Conservation (phyloP, 2,113 vertebrate genomes). For the Carassius gibelio region DNA sequence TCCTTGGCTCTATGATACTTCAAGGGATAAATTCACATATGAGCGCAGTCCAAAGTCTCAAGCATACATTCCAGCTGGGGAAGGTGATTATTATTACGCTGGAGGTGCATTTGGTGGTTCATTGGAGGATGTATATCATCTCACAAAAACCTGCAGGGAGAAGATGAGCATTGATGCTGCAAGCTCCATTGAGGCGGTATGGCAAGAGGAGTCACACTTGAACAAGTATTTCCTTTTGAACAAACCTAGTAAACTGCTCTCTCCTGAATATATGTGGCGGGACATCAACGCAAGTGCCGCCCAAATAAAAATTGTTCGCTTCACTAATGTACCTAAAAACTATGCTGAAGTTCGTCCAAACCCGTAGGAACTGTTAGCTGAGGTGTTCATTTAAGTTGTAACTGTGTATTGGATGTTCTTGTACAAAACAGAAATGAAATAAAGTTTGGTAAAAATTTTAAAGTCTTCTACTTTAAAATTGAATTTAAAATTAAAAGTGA, state of each 20-base stretch:
- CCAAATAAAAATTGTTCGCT: conserved; percentile 65
- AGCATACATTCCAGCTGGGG: conserved; percentile 55
- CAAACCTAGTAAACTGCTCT: conserved; percentile 76
- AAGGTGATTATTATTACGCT: conserved; percentile 55
- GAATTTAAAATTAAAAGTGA: too few relatives aligned
- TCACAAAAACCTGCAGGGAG: conserved; percentile 63
- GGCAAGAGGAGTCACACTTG: conserved; percentile 79
- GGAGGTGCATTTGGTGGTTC: conserved; percentile 33
- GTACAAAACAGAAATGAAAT: too few relatives aligned
- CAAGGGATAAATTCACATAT: too few relatives aligned
- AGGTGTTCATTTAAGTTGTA: too few relatives aligned
- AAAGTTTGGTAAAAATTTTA: too few relatives aligned
- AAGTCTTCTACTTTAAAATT: too few relatives aligned
- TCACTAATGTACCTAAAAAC: conserved; percentile 53
- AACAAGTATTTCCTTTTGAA: conserved; percentile 71
- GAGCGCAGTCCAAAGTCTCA: neutral
- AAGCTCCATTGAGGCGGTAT: conserved; percentile 68
- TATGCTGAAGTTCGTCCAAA: conserved; percentile 23
- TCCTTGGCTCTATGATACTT: too few relatives aligned
- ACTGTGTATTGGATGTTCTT: too few relatives aligned
- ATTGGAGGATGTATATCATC: conserved; percentile 32
- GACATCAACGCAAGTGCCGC: conserved; percentile 55
- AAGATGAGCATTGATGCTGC: conserved; percentile 71
- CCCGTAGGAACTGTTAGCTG: neutral
- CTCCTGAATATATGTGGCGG: conserved; percentile 76